Evolutionary conservation across 1,140 invertebrate species (phyloP).

Genomic region (Cyclargus thomasi): DNA sequence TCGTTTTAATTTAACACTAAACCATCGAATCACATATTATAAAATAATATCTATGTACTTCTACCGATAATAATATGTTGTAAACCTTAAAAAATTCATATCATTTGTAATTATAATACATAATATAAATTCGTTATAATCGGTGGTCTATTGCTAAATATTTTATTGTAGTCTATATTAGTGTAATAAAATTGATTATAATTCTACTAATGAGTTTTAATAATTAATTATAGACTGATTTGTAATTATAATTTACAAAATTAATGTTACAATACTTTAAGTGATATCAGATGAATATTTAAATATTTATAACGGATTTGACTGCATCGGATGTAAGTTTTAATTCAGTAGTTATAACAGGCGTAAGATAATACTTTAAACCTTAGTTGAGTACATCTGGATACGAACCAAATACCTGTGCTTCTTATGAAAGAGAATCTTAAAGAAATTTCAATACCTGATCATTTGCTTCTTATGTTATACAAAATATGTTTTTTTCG

Average conservation of each 20-base stretch:
- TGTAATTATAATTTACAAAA: conserved; percentile 11
- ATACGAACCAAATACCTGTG: too few species aligned
- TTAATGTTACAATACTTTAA: conserved; percentile 11
- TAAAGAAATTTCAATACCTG: too few species aligned
- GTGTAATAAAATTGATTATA: not conserved
- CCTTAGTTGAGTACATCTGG: not conserved
- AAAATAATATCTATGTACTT: not conserved
- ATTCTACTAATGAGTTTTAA: not conserved
- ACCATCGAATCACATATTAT: not conserved
- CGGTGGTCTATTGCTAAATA: not conserved
- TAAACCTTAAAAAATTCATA: too few species aligned
- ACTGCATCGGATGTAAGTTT: conserved; percentile 5
- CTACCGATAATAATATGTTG: too few species aligned
- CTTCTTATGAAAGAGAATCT: too few species aligned
- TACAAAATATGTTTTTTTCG: too few species aligned
- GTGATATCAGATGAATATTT: conserved; percentile 4
- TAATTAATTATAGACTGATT: conserved; percentile 13
- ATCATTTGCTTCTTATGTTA: too few species aligned
- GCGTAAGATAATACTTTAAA: not conserved
- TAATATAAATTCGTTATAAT: not conserved
- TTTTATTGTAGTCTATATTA: not conserved
- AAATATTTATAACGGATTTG: conserved; percentile 8
- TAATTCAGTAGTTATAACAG: not conserved
- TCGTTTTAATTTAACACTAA: not conserved
- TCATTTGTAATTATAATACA: not conserved